These are phyloP conservation scores for Choristoneura fumiferana DNA, from an alignment of 1,140 invertebrate species.

Conservation along the genomic window DNA sequence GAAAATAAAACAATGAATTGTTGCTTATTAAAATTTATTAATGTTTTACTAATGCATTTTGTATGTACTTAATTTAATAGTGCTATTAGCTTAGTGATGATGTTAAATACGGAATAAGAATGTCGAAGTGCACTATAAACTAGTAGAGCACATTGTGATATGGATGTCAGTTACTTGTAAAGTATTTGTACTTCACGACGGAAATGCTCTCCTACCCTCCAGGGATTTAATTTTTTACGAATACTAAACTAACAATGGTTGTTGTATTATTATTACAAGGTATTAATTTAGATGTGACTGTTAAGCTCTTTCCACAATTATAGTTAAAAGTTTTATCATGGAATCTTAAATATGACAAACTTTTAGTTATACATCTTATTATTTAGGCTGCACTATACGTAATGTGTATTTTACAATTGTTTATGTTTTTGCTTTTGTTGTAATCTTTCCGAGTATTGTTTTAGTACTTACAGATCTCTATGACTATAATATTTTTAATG, in stretches of 20 bases:
- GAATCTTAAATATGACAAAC: too few species aligned
- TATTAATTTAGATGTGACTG: neutral
- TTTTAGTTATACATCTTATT: too few species aligned
- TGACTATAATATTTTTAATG: slow-evolving; percentile 12
- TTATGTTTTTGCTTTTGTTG: neutral
- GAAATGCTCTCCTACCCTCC: neutral
- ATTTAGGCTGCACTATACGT: neutral
- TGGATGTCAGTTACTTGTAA: slow-evolving; percentile 32
- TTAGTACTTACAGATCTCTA: slow-evolving; percentile 15
- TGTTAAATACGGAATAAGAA: slow-evolving; percentile 5
- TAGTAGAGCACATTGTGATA: slow-evolving; percentile 48
- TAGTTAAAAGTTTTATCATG: too few species aligned
- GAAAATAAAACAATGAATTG: too few species aligned
- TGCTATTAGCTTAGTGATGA: too few species aligned
- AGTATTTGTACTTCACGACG: neutral
- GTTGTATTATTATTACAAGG: neutral
- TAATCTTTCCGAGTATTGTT: neutral
- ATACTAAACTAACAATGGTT: neutral
- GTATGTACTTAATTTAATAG: too few species aligned
- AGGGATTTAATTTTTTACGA: neutral
- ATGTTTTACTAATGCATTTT: too few species aligned
- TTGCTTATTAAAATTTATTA: too few species aligned
- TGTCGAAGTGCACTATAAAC: slow-evolving; percentile 30
- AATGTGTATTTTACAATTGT: neutral
- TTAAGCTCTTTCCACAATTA: neutral